Evolutionary conservation across 2,888 invertebrate species (phyloP).

Genomic region (Apotomis turbidana): DNA sequence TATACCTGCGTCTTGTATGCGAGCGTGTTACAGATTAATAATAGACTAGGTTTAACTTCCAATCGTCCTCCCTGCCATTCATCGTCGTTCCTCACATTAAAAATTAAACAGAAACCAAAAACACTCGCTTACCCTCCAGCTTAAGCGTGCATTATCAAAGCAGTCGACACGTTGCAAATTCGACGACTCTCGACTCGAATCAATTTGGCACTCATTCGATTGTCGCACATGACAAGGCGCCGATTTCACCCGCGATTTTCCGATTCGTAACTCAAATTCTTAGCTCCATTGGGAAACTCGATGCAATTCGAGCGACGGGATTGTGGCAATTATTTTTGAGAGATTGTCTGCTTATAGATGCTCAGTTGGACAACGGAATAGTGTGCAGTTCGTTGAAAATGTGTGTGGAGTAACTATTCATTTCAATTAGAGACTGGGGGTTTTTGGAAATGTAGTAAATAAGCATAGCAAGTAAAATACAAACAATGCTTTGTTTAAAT

Average conservation of each 20-base stretch:
- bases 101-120: not conserved
- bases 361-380: not conserved
- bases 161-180: constrained; percentile 11
- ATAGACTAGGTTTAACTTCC: too few relatives aligned
- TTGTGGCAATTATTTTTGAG: constrained; percentile 37
- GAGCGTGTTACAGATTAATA: too few relatives aligned
- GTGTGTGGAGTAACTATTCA: not conserved
- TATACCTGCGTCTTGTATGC: too few relatives aligned
- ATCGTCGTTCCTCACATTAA: not conserved
- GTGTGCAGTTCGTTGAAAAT: not conserved
- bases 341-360: constrained; percentile 23
- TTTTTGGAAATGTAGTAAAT: too few relatives aligned
- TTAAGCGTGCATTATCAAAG: constrained; percentile 7
- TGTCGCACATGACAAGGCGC: constrained; percentile 26
- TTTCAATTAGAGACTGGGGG: too few relatives aligned
- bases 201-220: constrained; percentile 37
- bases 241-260: constrained; percentile 53
- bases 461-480: too few relatives aligned
- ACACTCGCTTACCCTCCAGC: not conserved
- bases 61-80: not conserved
- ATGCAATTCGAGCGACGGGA: constrained; percentile 25
- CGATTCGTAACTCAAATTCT: constrained; percentile 60
- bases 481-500: too few relatives aligned
- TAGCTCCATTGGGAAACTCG: constrained; percentile 45
- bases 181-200: constrained; percentile 20